These are phyloP conservation scores for Polymixis flavicincta DNA, from an alignment of 2,888 invertebrate genomes.

Conservation along the genomic window DNA sequence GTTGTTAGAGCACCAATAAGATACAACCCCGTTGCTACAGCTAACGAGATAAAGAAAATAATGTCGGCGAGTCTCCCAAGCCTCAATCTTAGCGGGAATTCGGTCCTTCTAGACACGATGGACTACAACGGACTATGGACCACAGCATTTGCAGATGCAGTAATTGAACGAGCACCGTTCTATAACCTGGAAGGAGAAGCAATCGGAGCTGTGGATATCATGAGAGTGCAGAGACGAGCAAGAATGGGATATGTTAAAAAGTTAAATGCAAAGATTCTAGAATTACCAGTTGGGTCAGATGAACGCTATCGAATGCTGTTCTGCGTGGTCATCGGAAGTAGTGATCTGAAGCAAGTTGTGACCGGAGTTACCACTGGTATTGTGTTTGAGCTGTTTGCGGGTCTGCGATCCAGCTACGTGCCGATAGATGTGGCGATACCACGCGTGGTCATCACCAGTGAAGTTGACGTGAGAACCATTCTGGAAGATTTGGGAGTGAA, in stretches of 20 bases:
- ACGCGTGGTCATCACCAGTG: constrained; percentile 55
- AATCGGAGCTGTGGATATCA: constrained; percentile 63
- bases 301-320: constrained; percentile 61
- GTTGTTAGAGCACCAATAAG: constrained; percentile 55
- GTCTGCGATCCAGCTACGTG: constrained; percentile 38
- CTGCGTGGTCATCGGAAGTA: constrained; percentile 21
- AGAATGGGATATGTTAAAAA: constrained; percentile 43
- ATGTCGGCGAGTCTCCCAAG: constrained; percentile 46
- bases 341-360: constrained; percentile 9
- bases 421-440: constrained; percentile 66
- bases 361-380: background rate
- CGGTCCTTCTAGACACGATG: constrained; percentile 63
- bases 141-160: constrained; percentile 60
- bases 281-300: constrained; percentile 60
- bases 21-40: constrained; percentile 35
- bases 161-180: constrained; percentile 60
- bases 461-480: constrained; percentile 58
- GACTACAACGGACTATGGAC: constrained; percentile 65
- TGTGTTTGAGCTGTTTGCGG: constrained; percentile 38
- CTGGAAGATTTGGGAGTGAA: constrained; percentile 59
- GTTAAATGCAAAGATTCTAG: constrained; percentile 48
- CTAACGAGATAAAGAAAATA: constrained; percentile 38
- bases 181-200: constrained; percentile 52
- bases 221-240: constrained; percentile 58
- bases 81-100: constrained; percentile 63